Conservation (phyloP, 2,797 vertebrate genomes). For the Enteromius trimaculatus region DNA sequence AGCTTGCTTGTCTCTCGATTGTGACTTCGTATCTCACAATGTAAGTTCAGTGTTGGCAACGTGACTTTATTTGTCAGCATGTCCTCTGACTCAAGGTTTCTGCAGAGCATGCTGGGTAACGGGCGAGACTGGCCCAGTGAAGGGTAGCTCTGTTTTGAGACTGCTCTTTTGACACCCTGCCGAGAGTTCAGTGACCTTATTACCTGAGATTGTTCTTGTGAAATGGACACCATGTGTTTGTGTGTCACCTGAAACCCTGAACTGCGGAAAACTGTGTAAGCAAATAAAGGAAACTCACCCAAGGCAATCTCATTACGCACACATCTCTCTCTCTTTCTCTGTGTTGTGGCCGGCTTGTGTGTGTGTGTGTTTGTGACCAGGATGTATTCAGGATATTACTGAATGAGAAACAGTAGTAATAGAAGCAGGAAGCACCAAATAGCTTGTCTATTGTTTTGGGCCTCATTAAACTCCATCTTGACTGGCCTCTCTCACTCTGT, state of each 20-base stretch:
- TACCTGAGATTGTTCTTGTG: constrained; percentile 45
- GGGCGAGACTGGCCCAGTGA: constrained; percentile 10
- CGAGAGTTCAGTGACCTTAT: constrained; percentile 27
- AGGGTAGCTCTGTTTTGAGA: background rate
- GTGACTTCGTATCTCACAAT: background rate
- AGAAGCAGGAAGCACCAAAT: constrained; percentile 16
- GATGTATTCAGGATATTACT: constrained; percentile 30
- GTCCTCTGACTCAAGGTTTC: constrained; percentile 16
- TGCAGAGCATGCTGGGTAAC: constrained; percentile 46
- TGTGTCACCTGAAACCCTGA: constrained; percentile 53
- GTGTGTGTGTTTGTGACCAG: constrained; percentile 13
- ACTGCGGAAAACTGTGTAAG: constrained; percentile 26
- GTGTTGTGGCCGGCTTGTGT: background rate
- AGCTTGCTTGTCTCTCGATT: background rate
- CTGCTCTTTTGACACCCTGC: constrained; percentile 34
- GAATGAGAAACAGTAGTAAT: constrained; percentile 39
- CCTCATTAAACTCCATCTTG: constrained; percentile 19
- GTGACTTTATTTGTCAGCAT: constrained; percentile 3
- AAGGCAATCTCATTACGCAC: constrained; percentile 42
- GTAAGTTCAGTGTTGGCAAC: background rate
- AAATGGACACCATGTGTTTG: constrained; percentile 45
- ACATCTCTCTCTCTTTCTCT: background rate
- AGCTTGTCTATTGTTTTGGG: constrained; percentile 17
- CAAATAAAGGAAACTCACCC: constrained; percentile 46
- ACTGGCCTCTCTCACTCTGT: background rate